phyloP scores from a whole-genome alignment of 1,140 invertebrate genomes.

The Heliconius congener region DNA sequence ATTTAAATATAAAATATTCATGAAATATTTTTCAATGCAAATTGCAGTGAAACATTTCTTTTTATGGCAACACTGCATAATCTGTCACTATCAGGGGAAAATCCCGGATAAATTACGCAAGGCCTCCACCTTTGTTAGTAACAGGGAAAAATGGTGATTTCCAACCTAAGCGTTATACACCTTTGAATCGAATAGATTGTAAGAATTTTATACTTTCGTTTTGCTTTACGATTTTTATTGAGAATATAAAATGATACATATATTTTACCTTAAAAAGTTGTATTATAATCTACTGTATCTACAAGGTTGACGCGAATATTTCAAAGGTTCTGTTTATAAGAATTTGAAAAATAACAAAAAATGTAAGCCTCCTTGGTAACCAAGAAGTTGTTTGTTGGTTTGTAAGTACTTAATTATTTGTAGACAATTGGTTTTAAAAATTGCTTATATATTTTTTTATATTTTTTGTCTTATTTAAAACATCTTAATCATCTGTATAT shows the following conservation, averaged over 20 bases:
- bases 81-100: conserved; percentile 40
- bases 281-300: too few species aligned
- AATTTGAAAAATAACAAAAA: too few species aligned
- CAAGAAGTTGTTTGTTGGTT: too few species aligned
- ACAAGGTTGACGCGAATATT: too few species aligned
- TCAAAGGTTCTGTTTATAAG: too few species aligned
- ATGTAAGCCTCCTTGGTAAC: too few species aligned
- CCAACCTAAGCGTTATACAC: conserved; percentile 42
- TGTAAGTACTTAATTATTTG: too few species aligned
- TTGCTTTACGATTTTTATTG: neutral
- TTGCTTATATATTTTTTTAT: too few species aligned
- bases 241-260: neutral
- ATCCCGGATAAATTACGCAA: conserved; percentile 36
- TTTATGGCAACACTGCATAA: conserved; percentile 41
- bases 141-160: conserved; percentile 46
- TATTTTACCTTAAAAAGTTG: too few species aligned
- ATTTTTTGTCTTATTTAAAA: too few species aligned
- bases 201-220: conserved; percentile 32
- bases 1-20: conserved; percentile 41
- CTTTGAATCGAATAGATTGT: conserved; percentile 38
- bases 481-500: too few species aligned
- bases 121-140: conserved; percentile 41
- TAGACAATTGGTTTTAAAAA: too few species aligned
- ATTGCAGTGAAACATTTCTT: conserved; percentile 38
- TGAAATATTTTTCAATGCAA: conserved; percentile 40